Percentiles rank a stretch among this genome's conserved stretches.
Conservation (phyloP, 2,888 invertebrate species). For the Lasius fuliginosus region DNA sequence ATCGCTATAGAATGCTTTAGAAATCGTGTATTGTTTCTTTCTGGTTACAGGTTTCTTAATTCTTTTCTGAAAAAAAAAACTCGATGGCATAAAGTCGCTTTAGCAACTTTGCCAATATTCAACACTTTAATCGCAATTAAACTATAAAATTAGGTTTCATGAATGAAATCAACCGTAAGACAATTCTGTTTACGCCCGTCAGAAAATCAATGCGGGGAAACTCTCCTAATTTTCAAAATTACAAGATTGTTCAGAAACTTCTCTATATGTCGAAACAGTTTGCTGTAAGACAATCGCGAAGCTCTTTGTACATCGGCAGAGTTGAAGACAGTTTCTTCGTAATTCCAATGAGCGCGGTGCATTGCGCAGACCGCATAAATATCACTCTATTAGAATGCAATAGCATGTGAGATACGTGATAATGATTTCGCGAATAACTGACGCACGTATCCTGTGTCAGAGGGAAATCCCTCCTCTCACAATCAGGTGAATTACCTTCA, state of each 20-base stretch:
- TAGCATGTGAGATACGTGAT: not conserved
- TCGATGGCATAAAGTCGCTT: not conserved
- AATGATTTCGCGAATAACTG: not conserved
- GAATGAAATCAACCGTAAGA: not conserved
- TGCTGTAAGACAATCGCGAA: not conserved
- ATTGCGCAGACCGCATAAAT: not conserved
- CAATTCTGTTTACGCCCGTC: not conserved
- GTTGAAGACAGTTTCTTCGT: not conserved
- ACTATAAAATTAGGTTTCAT: not conserved
- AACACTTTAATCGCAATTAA: not conserved
- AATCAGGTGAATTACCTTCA: conserved; percentile 75
- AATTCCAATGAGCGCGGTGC: not conserved
- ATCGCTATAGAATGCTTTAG: not conserved
- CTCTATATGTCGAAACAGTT: not conserved
- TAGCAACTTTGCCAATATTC: conserved; percentile 2
- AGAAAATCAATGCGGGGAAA: not conserved
- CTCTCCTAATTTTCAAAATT: not conserved
- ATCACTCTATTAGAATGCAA: not conserved
- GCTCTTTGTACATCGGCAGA: not conserved
- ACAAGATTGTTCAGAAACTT: not conserved
- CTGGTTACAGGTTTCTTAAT: not conserved
- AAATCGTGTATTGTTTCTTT: not conserved
- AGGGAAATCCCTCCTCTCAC: not conserved
- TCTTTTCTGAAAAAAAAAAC: not conserved
- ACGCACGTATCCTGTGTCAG: not conserved